Base-by-base conservation (phyloP, 2,888 invertebrate species). In the Drosophila conformis region DNA sequence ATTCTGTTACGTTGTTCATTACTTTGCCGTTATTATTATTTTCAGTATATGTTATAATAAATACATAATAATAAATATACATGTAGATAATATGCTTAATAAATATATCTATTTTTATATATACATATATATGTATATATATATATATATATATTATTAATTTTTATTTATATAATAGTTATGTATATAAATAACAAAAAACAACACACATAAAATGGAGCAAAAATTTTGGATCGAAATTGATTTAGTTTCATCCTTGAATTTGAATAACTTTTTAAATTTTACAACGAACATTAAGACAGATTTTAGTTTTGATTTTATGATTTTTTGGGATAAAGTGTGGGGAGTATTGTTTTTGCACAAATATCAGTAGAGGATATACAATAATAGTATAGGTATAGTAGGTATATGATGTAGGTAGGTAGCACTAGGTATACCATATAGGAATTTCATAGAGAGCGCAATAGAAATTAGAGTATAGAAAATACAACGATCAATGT, bases 151-250 rank as follows among this genome's bases (percentile, higher is more conserved):
- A 35, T 46, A 46, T 46, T 21, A 21, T 46, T 46, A 38, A 25
- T 46, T 46, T 82, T 90, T 80, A 86, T 87, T 85, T 86, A 59
- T 71, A 71, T 90, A 90, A 86, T 85, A 88, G 85, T 91, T 88
- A 85, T 89, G 89, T 86, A 86, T 89, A 86, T 89, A 91, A 91
- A 88, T 91, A 91, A 91, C 90, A 91, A 91, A 91, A 87, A 89
- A 90, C 89, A 91, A 91, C 91, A 91, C 91, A 91, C 91, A 91
- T 87, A 86, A 89, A 87, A 90, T 85, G 83, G 83, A 90, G 85
- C 82, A 82, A 84, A 75, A 81, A 85, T 73, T 67, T 89, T 78
- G 80, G 80, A 84, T 76, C 76, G 73, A 82, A 87, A 73, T 77
- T 36, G 69, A 31, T 70, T 64, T 57, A 64, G 38, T 74, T 70